Evolutionary conservation across 2,888 invertebrate genomes (phyloP), one percentile per base, ranked within the genome.

Genomic region (Lasioglossum oenotherae): DNA sequence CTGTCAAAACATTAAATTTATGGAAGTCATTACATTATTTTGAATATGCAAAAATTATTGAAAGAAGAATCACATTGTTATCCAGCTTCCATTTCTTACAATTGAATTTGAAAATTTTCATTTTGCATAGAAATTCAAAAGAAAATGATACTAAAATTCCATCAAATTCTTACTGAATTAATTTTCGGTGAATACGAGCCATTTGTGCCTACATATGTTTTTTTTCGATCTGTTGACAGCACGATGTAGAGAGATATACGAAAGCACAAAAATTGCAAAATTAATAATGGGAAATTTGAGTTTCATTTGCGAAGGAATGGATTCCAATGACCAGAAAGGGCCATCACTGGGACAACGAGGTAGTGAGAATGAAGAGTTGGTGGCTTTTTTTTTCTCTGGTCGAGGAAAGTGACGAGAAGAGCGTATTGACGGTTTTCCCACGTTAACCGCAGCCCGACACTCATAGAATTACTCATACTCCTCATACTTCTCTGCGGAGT

Each of bases 401-500:
- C 46, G 73, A 64, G 60, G 35, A 79, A 31, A 44, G 27, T 46
- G 16, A 27, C 41, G 38, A 53, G 53, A 74, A 74, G 35, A 69
- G 38, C 23, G 53, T 49, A 38, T 64, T n/a, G 60, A 64, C 38
- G 19, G 49, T 10, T 57, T 57, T 77, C 35, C 38, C 46, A 35
- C 12, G 31, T 16, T 41, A 60, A 73, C 53, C 38, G 41, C 49
- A 74, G 38, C 64, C 57, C 31, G 53, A 53, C 78, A 46, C 35
- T 78, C 71, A 27, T 69, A 46, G 73, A 44, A 60, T 31, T 31
- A 31, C 31, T 31, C 31, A 31, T 31, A 31, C 31, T 31, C 31
- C 31, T 31, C 31, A 31, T 31, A 69, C 41, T 77, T 64, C 73
- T 79, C 69, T 46, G n/a, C 60, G 69, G 85, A 35, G 64, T 57